Conservation (phyloP, 2,888 invertebrate genomes). For the Drosophila gaucha region DNA sequence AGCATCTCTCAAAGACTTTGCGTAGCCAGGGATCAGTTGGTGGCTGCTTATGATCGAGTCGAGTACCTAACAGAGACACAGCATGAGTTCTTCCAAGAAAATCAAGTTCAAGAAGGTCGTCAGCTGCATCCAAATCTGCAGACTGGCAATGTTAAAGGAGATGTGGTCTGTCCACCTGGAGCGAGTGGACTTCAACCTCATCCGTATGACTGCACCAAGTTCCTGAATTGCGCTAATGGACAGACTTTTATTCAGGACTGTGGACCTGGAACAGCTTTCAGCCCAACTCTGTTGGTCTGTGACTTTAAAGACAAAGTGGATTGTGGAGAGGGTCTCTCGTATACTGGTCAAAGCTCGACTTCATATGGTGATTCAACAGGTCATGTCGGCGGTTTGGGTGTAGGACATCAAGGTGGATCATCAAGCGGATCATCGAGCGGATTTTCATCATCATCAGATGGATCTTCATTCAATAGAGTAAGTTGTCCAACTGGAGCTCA, state of each 20-base stretch:
- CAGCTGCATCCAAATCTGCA: neutral
- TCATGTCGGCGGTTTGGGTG: neutral
- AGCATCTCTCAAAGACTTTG: conserved; percentile 86
- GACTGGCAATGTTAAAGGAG: neutral
- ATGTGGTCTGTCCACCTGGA: conserved; percentile 73
- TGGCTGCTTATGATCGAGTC: conserved; percentile 79
- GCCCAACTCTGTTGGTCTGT: conserved; percentile 86
- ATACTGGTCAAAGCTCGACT: neutral
- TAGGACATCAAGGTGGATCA: neutral
- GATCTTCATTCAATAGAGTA: too few species aligned
- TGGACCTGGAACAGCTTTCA: conserved; percentile 88
- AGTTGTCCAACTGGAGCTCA: conserved; percentile 84
- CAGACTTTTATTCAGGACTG: conserved; percentile 86
- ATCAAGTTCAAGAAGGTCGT: conserved; percentile 4
- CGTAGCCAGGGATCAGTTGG: conserved; percentile 86
- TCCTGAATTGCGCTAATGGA: conserved; percentile 87
- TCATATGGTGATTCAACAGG: conserved; percentile 26
- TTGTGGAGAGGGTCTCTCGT: conserved; percentile 78
- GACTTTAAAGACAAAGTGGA: conserved; percentile 87
- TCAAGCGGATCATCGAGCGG: neutral
- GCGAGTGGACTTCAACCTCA: conserved; percentile 86
- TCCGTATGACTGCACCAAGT: conserved; percentile 87
- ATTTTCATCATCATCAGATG: too few species aligned
- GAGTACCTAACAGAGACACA: conserved; percentile 68
- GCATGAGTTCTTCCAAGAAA: conserved; percentile 47